phyloP scores from a whole-genome alignment of 2,113 vertebrate genomes.

The Chamaea fasciata region DNA sequence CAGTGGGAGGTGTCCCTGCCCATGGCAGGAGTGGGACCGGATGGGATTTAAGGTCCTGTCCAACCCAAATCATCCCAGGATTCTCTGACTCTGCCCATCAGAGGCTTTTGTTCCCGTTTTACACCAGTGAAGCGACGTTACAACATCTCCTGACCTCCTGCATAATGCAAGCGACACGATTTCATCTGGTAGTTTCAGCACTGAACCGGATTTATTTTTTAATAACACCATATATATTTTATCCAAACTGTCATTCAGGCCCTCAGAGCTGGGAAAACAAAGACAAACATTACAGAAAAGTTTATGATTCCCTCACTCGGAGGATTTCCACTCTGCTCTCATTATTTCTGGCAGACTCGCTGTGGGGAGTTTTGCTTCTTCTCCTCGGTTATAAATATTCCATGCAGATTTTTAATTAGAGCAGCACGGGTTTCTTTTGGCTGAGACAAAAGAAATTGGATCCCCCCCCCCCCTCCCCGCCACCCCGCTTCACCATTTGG shows the following conservation, averaged over 20 bases:
- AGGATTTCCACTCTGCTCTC: constrained; percentile 22
- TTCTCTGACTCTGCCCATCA: not conserved
- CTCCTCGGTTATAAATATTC: constrained; percentile 56
- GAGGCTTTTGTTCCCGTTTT: not conserved
- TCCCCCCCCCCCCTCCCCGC: too few species aligned
- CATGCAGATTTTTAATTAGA: constrained; percentile 62
- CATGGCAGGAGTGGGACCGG: not conserved
- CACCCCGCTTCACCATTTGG: not conserved
- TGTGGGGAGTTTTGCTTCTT: constrained; percentile 10
- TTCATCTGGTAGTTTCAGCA: not conserved
- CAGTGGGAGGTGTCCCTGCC: not conserved
- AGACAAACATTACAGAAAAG: constrained; percentile 6
- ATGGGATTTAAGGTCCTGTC: not conserved
- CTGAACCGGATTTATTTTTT: not conserved
- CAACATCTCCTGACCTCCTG: not conserved
- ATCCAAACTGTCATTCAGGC: not conserved
- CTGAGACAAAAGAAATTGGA: constrained; percentile 35
- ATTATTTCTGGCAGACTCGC: constrained; percentile 32
- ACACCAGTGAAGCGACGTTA: not conserved
- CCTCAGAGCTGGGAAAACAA: constrained; percentile 3
- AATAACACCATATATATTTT: constrained; percentile 9
- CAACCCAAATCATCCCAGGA: not conserved
- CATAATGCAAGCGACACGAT: not conserved
- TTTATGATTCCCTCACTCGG: not conserved
- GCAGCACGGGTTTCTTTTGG: not conserved